phyloP scores from a whole-genome alignment of 2,113 vertebrate genomes.

The Acanthisitta chloris region DNA sequence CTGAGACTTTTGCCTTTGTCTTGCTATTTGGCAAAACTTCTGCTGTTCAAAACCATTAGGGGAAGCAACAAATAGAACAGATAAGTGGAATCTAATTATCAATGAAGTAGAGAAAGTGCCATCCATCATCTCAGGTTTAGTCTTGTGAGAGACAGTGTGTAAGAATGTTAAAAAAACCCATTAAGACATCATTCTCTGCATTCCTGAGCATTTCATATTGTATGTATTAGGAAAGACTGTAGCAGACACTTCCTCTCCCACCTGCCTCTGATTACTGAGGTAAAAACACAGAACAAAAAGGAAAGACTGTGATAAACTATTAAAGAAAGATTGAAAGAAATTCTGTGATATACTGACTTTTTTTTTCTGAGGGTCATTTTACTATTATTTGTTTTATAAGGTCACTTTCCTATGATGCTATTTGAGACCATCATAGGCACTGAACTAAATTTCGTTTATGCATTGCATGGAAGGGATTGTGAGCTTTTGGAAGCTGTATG shows the following conservation, averaged over 20 bases:
- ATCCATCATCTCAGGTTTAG: background rate
- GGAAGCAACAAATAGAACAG: background rate
- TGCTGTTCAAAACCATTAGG: background rate
- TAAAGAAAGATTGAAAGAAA: background rate
- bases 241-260: background rate
- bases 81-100: background rate
- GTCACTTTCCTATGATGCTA: background rate
- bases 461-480: background rate
- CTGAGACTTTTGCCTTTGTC: background rate
- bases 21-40: background rate
- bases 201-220: background rate
- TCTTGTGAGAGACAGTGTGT: background rate
- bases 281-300: background rate
- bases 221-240: background rate
- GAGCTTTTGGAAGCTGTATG: slow-evolving; percentile 24
- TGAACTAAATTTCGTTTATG: slow-evolving; percentile 15
- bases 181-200: background rate
- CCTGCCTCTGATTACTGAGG: background rate
- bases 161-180: background rate
- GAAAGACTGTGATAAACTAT: background rate
- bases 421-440: background rate
- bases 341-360: background rate
- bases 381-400: background rate
- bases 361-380: background rate
- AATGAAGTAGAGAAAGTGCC: background rate